Base-by-base conservation (phyloP, 1,140 invertebrate genomes). In the Drosophila guanche region DNA sequence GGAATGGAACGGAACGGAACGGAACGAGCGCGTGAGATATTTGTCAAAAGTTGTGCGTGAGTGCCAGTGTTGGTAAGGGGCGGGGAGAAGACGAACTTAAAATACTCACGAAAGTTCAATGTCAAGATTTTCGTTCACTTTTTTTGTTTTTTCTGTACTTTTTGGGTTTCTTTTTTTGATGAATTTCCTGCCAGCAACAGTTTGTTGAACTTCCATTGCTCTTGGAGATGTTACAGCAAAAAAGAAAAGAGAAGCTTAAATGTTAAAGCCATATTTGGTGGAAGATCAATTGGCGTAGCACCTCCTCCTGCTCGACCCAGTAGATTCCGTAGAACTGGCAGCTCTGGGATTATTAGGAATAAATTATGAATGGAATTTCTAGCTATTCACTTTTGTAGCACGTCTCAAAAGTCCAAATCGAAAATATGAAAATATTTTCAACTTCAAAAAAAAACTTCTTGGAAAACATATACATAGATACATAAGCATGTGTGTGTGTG, bases 371-470 rank as follows among this genome's bases (percentile, higher is more conserved):
- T 10, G 2, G 7, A 20, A 20, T 10, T 20, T 20, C 16, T 20
- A 0, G 16, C 16, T 20, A 1, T 20, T 20, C 0, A 20, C 16
- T 20, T 20, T 20, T 20, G 16, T 20, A 40, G 40, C 22, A 55
- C n/a, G 23, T 23, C 50, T 52, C 46, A 33, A 73, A 58, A 58
- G 27, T 66, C 45, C 59, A 66, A 66, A 63, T 63, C 43, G 51
- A 50, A n/a, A n/a, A n/a, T n/a, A n/a, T n/a, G n/a, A 58, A 72
- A 74, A 73, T 55, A 62, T 72, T 72, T 33, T 62, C 58, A 73
- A 73, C 45, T 73, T 62, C 42, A 51, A 27, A 55, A 66, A 77
- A 77, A 77, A 77, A 59, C 58, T 85, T 84, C 79, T 85, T 67
- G 76, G 61, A 85, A 77, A 65, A 42, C 66, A 71, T 70, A 57